phyloP scores from a whole-genome alignment of 1,140 invertebrate species.

The Diuraphis noxia region DNA sequence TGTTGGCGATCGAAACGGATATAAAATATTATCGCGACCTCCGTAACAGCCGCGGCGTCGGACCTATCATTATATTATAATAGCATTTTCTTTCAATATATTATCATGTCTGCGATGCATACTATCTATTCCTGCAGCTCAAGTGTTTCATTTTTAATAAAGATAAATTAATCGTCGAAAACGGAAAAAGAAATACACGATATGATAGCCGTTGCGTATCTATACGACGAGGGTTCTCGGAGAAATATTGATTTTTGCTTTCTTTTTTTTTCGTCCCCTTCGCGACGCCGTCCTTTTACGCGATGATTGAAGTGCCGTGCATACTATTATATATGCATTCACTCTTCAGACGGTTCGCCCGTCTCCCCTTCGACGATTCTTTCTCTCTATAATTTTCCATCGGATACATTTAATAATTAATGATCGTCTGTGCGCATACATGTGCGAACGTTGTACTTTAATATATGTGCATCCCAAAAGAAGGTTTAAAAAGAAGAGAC shows the following conservation, averaged over 20 bases:
- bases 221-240: not conserved
- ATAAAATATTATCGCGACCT: too few relatives aligned
- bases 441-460: not conserved
- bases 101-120: too few relatives aligned
- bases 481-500: not conserved
- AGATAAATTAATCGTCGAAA: not conserved
- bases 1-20: too few relatives aligned
- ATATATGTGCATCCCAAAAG: not conserved
- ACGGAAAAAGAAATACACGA: not conserved
- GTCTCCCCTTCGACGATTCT: not conserved
- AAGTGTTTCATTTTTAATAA: not conserved
- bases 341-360: not conserved
- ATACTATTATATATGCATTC: constrained; percentile 30
- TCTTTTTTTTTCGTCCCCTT: constrained; percentile 2
- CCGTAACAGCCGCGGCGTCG: too few relatives aligned
- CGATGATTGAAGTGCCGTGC: constrained; percentile 10
- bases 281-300: not conserved
- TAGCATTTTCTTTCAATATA: too few relatives aligned
- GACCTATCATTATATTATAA: too few relatives aligned
- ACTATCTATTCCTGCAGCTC: not conserved
- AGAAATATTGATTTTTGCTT: constrained; percentile 21
- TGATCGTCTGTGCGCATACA: not conserved
- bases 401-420: constrained; percentile 31
- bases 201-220: not conserved
- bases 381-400: not conserved